These are phyloP conservation scores for Nibea albiflora DNA, from an alignment of 2,113 vertebrate genomes.

Conservation along the genomic window DNA sequence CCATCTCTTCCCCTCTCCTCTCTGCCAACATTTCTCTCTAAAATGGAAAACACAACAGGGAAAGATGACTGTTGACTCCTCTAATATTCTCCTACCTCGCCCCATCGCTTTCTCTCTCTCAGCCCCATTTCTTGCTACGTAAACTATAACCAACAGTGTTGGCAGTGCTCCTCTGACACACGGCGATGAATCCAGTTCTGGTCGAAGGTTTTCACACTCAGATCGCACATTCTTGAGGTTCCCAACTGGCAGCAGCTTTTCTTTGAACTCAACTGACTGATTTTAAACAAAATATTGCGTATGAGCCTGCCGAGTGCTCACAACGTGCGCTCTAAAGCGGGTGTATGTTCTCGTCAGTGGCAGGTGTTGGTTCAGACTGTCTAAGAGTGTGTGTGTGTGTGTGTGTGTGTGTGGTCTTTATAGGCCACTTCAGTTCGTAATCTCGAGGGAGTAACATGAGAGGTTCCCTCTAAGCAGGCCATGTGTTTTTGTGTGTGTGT, in stretches of 20 bases:
- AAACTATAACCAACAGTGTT: constrained; percentile 22
- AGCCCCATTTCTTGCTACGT: constrained; percentile 22
- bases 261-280: constrained; percentile 19
- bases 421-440: constrained; percentile 10
- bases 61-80: constrained; percentile 17
- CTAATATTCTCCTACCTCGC: constrained; percentile 23
- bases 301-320: background rate
- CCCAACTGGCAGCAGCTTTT: constrained; percentile 18
- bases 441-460: constrained; percentile 17
- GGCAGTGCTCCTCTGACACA: constrained; percentile 45
- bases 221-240: constrained; percentile 23
- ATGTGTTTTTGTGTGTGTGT: background rate
- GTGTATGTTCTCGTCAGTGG: constrained; percentile 22
- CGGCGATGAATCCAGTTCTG: constrained; percentile 33
- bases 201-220: constrained; percentile 36
- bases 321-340: constrained; percentile 10
- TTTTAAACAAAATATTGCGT: constrained; percentile 14
- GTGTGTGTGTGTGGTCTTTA: background rate
- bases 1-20: background rate
- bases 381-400: too few species aligned
- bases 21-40: background rate
- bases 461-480: background rate
- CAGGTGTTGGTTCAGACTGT: too few species aligned
- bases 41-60: constrained; percentile 29
- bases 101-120: constrained; percentile 4